Evolutionary conservation across 2,797 vertebrate genomes (phyloP), one percentile per base, ranked within the genome.

Genomic region (Aselliscus stoliczkanus): DNA sequence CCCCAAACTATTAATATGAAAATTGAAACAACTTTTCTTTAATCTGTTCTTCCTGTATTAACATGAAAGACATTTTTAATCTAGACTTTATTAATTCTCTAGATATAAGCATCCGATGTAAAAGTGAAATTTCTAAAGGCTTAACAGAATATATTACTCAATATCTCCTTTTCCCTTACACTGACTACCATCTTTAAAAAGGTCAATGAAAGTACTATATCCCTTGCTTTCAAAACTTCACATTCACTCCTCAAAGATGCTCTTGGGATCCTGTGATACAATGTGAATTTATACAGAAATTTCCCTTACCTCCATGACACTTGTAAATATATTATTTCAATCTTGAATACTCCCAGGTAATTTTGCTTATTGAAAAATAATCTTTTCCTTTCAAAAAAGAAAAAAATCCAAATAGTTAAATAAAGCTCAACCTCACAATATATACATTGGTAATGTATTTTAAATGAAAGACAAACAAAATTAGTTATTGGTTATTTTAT

Each of bases 41-140:
- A 93, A 95, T 96, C 62, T 88, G 15, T 56, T 47, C 65, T 96
- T 95, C 72, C 85, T 65, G 44, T 92, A 62, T 56, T 42, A 37
- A 92, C 79, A 95, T 97, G 69, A 97, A 97, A 97, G 87, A 4
- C 62, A 85, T 90, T 96, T 96, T 96, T 90, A 96, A 97, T 96
- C 92, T 96, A 90, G 64, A 85, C 81, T 94, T 90, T 97, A 95
- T 95, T 94, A 93, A 95, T 96, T 96, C 81, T 96, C 90, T 90
- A 93, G 67, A 69, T 65, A 87, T 79, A 60, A 84, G 56, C 72
- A 96, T 88, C 84, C 90, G 54, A 95, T 88, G 72, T n/a, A 47
- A 88, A 97, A 94, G 65, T 84, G 95, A 97, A 62, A 81, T 90
- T 93, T 88, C 52, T 87, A 73, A 88, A 95, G 34, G 23, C 52